Evolutionary conservation across 2,113 vertebrate genomes (phyloP), one percentile per base, ranked within the genome.

Genomic region (Alligator mississippiensis): DNA sequence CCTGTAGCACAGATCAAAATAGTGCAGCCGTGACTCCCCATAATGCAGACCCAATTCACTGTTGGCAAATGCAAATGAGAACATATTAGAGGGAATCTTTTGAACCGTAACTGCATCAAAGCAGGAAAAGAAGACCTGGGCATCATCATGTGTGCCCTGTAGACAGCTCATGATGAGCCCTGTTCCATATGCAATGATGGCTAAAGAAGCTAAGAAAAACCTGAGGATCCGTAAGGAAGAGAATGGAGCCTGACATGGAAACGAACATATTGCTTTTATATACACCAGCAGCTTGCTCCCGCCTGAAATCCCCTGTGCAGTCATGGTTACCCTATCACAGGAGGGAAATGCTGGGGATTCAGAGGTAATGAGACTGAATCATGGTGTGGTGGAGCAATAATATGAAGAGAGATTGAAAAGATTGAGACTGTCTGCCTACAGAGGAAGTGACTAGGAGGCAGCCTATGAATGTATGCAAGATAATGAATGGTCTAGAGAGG

Each of bases 371-470:
- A 30, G 21, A 82, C 57, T 58, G 63, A 82, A 34, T 68, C 1
- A 2, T 0, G 8, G 59, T 34, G 4, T 24, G 74, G 78, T 63
- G 79, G 77, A 57, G 47, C 55, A 78, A 55, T 24, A 2, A 18
- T 28, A 25, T 24, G 62, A 14, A 59, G 10, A 6, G 1, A 80
- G 74, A 63, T 74, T 92, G 82, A 80, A 89, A 6, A 88, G 77
- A 78, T 89, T 19, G 70, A 76, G 89, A 85, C 80, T 60, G 62
- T 84, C 90, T 87, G 91, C 19, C 92, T 70, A 57, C 68, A 90
- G 55, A 78, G 76, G 80, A 92, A 83, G 58, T 72, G 87, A 27
- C 62, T n/a, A 89, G 16, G 19, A 82, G 89, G 81, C 54, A 77
- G 85, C 64, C 54, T 30, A 15, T 18, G 30, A 60, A 30, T 24